A percentile compares a stretch with the other conserved stretches of the same genome.
Conservation (phyloP, 2,113 vertebrate genomes). For the Pteronura brasiliensis region DNA sequence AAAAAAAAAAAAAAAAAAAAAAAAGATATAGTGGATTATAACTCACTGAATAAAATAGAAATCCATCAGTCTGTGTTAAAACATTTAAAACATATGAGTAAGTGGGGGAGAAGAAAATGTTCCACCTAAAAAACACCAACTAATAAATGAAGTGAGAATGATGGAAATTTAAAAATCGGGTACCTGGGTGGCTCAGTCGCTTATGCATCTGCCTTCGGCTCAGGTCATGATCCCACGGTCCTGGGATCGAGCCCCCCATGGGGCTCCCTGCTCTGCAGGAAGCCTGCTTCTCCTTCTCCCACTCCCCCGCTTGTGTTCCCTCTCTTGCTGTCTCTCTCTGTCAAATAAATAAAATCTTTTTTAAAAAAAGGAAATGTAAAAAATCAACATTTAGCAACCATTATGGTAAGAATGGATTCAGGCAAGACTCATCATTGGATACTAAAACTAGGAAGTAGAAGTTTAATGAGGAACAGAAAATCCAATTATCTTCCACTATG, state of each 20-base stretch:
- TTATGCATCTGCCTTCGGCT: too few relatives aligned
- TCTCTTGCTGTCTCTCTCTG: too few relatives aligned
- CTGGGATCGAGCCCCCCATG: too few relatives aligned
- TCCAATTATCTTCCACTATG: not conserved
- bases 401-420: slow-evolving; percentile 7
- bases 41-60: not conserved
- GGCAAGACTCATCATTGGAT: not conserved
- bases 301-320: too few relatives aligned
- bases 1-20: not conserved
- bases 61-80: not conserved
- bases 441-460: not conserved
- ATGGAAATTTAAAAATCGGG: not conserved
- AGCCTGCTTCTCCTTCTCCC: too few relatives aligned
- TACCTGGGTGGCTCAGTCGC: too few relatives aligned
- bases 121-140: not conserved
- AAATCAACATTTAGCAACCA: slow-evolving; percentile 8
- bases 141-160: not conserved
- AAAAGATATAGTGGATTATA: not conserved
- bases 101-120: not conserved
- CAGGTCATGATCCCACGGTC: too few relatives aligned
- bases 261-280: too few relatives aligned
- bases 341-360: not conserved
- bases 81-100: not conserved
- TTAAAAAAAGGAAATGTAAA: not conserved
- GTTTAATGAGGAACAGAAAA: slow-evolving; percentile 11